Conservation (phyloP, 2,888 invertebrate genomes). For the Thecocarcelia acutangulata region DNA sequence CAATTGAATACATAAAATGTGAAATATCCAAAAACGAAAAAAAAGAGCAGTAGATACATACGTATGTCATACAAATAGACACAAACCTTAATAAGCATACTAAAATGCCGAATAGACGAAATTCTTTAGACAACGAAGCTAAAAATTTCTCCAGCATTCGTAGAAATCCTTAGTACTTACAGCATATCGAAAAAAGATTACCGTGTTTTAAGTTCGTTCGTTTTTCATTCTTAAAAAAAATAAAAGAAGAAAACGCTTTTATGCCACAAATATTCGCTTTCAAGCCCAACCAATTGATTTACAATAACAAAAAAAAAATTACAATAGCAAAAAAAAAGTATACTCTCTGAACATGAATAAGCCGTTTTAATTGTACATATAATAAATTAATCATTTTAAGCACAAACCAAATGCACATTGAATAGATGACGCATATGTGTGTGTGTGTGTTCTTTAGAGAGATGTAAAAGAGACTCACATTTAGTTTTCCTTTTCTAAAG, state of each 20-base stretch:
- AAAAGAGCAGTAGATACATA: constrained; percentile 43
- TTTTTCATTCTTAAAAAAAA: not conserved
- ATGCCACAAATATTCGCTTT: constrained; percentile 6
- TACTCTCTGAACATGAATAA: not conserved
- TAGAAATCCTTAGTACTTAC: constrained; percentile 5
- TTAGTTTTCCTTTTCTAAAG: not conserved
- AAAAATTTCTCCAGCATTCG: constrained; percentile 41
- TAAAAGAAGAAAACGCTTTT: constrained; percentile 7
- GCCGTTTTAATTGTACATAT: not conserved
- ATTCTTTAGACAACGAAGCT: constrained; percentile 49
- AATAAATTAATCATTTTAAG: constrained; percentile 3
- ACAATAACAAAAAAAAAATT: constrained; percentile 2
- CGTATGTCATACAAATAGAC: not conserved
- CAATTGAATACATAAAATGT: constrained; percentile 61
- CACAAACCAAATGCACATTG: not conserved
- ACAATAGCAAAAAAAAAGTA: not conserved
- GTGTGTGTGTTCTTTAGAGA: not conserved
- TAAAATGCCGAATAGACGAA: constrained; percentile 45
- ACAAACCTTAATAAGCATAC: constrained; percentile 18
- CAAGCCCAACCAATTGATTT: constrained; percentile 29
- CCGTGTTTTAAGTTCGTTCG: not conserved
- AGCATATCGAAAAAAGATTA: not conserved
- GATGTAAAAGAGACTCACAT: constrained; percentile 36
- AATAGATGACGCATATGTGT: not conserved
- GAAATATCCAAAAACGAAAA: constrained; percentile 45